These are phyloP conservation scores for Montipora efflorescens DNA, from an alignment of 64 coral and sea anemone genomes.

Conservation along the genomic window DNA sequence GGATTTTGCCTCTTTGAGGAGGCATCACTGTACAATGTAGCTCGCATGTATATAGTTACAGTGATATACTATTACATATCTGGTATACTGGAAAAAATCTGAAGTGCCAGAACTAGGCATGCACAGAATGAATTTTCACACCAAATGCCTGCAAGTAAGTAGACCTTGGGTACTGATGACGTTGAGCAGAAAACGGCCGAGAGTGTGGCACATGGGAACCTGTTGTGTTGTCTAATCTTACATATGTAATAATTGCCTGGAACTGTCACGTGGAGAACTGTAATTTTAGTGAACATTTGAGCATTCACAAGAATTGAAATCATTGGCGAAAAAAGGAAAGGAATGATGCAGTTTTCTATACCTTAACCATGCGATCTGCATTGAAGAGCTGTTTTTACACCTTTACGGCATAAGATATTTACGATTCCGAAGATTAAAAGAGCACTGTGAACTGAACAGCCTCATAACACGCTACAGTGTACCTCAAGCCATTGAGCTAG, in stretches of 20 bases:
- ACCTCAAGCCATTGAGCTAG: slow-evolving; percentile 12
- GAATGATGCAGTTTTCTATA: not conserved
- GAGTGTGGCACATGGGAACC: not conserved
- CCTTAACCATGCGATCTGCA: slow-evolving; percentile 1
- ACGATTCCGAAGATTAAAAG: slow-evolving; percentile 19
- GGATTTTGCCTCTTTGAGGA: too few relatives aligned
- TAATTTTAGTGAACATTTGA: not conserved
- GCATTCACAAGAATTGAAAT: slow-evolving; percentile 16
- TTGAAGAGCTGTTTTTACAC: slow-evolving; percentile 39
- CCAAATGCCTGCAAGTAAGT: too few relatives aligned
- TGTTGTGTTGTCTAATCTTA: not conserved
- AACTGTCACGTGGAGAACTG: slow-evolving; percentile 5
- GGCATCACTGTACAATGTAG: too few relatives aligned
- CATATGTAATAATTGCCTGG: not conserved
- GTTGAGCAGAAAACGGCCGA: too few relatives aligned
- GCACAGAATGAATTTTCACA: too few relatives aligned
- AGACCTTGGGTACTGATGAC: too few relatives aligned
- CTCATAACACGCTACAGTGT: slow-evolving; percentile 22
- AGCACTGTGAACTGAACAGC: slow-evolving; percentile 31
- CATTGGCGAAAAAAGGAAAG: not conserved
- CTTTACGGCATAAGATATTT: slow-evolving; percentile 47
- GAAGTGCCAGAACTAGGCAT: too few relatives aligned
- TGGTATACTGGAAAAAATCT: too few relatives aligned
- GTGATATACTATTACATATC: too few relatives aligned
- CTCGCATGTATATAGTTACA: too few relatives aligned